Conservation (phyloP, 2,888 invertebrate species). For the Aethes cnicana region DNA sequence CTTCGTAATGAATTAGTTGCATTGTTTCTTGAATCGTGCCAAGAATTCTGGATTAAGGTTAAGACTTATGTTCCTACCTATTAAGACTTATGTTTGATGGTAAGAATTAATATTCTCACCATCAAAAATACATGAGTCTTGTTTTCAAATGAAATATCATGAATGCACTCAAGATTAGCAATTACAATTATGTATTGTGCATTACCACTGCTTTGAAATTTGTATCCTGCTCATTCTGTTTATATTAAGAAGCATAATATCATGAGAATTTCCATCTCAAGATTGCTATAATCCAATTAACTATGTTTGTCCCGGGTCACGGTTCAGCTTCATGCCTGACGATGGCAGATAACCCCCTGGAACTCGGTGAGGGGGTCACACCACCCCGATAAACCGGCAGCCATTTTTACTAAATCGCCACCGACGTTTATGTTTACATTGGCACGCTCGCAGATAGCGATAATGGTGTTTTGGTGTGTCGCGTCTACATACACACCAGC, state of each 20-base stretch:
- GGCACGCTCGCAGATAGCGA: slow-evolving; percentile 48
- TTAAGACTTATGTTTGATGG: neutral
- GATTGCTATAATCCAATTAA: slow-evolving; percentile 20
- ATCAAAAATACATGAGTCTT: neutral
- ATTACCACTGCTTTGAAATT: too few species aligned
- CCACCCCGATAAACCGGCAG: slow-evolving; percentile 45
- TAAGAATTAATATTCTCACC: neutral
- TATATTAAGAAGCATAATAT: neutral
- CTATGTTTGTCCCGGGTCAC: slow-evolving; percentile 21
- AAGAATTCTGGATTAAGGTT: slow-evolving; percentile 40
- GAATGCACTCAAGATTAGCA: too few species aligned
- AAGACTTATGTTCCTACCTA: neutral
- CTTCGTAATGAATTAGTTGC: slow-evolving; percentile 46
- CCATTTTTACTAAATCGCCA: slow-evolving; percentile 64
- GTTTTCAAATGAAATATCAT: too few species aligned
- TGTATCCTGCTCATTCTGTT: too few species aligned
- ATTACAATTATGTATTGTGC: too few species aligned
- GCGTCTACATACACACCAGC: slow-evolving; percentile 28
- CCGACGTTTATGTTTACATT: slow-evolving; percentile 61
- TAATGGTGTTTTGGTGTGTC: slow-evolving; percentile 47
- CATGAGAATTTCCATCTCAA: slow-evolving; percentile 1
- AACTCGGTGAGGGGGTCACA: slow-evolving; percentile 46
- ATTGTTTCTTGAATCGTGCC: slow-evolving; percentile 52
- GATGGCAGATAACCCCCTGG: slow-evolving; percentile 33
- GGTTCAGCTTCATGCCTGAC: slow-evolving; percentile 18